Evolutionary conservation across 2,888 invertebrate genomes (phyloP).

Genomic region (Rhyacophila evoluta): DNA sequence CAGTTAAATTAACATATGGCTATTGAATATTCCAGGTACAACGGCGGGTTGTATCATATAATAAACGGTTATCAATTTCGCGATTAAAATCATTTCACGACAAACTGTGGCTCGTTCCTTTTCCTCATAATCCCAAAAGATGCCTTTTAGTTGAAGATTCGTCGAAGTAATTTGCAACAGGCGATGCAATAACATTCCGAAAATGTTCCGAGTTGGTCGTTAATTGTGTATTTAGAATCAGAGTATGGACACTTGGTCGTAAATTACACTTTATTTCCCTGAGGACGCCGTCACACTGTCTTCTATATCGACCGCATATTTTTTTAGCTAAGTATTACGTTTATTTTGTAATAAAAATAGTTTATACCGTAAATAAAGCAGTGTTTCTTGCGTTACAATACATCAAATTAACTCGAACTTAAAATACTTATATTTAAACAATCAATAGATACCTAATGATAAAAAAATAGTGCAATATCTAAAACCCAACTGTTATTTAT

Average conservation of each 20-base stretch:
- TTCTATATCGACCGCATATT: not conserved
- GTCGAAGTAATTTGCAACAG: not conserved
- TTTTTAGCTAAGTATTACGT: no score
- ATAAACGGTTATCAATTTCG: not conserved
- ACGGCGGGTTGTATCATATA: not conserved
- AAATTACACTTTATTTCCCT: constrained; percentile 15
- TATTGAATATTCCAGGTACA: not conserved
- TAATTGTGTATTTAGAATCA: constrained; percentile 26
- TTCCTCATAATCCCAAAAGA: constrained; percentile 20
- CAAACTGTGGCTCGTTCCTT: not conserved
- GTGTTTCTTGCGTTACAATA: no score
- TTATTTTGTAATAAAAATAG: no score
- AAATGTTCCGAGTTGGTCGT: not conserved
- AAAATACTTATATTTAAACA: no score
- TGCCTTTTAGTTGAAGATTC: not conserved
- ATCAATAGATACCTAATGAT: no score
- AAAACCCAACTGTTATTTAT: no score
- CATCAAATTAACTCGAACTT: no score
- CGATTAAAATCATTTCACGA: constrained; percentile 13
- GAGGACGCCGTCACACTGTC: not conserved
- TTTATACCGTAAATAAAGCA: no score
- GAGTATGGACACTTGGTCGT: constrained; percentile 6
- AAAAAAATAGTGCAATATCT: no score
- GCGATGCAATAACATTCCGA: not conserved
- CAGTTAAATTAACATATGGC: not conserved